Conservation (phyloP, 2,113 vertebrate species). For the Tretioscincus oriximinensis region DNA sequence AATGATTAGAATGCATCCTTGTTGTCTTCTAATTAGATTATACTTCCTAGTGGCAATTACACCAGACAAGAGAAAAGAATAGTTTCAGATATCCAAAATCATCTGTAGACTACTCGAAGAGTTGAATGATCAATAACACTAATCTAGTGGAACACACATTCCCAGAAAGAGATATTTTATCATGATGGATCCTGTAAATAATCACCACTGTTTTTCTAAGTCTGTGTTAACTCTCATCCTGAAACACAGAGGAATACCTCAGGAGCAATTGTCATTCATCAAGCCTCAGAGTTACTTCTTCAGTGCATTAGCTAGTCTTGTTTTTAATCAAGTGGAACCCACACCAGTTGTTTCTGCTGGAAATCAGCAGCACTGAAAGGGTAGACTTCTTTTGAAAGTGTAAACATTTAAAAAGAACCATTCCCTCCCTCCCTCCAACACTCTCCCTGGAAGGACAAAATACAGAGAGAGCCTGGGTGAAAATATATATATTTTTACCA, state of each 20-base stretch:
- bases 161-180: constrained; percentile 68
- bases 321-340: neutral
- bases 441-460: no score
- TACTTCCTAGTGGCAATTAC: constrained; percentile 70
- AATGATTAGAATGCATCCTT: constrained; percentile 72
- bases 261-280: constrained; percentile 39
- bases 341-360: neutral
- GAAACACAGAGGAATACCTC: constrained; percentile 22
- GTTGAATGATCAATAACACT: constrained; percentile 72
- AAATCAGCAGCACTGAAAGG: neutral
- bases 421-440: no score
- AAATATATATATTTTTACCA: no score
- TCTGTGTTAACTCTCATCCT: constrained; percentile 39
- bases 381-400: neutral
- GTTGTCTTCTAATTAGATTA: constrained; percentile 74
- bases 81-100: constrained; percentile 69
- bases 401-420: no score
- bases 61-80: constrained; percentile 68
- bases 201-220: constrained; percentile 59
- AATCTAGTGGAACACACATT: constrained; percentile 72
- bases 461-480: no score
- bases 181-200: constrained; percentile 56
- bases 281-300: neutral
- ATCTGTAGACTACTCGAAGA: constrained; percentile 64
- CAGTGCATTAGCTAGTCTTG: constrained; percentile 1